Conservation (phyloP, 2,888 invertebrate genomes). For the Ryuthela nishihirai region DNA sequence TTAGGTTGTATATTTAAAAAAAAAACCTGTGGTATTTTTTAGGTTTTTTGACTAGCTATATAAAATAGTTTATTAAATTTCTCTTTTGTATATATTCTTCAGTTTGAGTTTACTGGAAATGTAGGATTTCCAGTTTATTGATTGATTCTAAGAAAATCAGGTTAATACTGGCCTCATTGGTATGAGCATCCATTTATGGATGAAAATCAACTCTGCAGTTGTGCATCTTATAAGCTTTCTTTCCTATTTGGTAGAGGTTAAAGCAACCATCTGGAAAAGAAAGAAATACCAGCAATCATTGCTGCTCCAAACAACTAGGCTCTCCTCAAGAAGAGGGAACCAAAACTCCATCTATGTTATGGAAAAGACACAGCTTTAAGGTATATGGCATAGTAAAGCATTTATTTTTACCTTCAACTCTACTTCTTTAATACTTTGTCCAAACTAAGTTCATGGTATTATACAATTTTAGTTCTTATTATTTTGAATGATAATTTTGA, state of each 20-base stretch:
- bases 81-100: no score
- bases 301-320: constrained; percentile 19
- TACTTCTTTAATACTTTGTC: not conserved
- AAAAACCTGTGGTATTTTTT: no score
- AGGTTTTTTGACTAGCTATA: no score
- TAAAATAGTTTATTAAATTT: no score
- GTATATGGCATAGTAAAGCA: not conserved
- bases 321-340: constrained; percentile 1
- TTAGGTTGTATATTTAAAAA: no score
- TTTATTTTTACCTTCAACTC: not conserved
- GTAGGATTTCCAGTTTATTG: no score
- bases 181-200: no score
- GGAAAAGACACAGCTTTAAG: constrained; percentile 32
- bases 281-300: constrained; percentile 16
- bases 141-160: no score
- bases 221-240: not conserved
- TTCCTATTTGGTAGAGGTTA: constrained; percentile 10
- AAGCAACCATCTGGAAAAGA: constrained; percentile 12
- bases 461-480: not conserved
- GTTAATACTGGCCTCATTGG: no score
- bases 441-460: not conserved
- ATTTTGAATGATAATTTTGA: no score
- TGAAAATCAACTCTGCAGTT: not conserved
- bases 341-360: constrained; percentile 17
- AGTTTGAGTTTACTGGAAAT: no score